Evolutionary conservation across 2,113 vertebrate species (phyloP), one percentile per base, ranked within the genome.

Genomic region (Motacilla tschutschensis): DNA sequence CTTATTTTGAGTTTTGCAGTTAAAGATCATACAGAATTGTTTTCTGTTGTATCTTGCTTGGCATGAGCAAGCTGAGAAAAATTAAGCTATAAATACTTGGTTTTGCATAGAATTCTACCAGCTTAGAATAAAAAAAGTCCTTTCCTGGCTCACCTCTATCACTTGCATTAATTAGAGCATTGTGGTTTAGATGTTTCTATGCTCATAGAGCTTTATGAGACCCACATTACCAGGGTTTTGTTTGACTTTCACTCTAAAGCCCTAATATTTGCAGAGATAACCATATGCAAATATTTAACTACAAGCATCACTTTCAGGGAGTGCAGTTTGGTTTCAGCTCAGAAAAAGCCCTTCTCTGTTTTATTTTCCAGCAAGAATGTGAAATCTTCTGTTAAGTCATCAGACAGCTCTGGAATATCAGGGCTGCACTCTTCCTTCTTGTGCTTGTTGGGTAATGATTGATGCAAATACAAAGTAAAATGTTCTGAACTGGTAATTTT

Each of bases 271-370:
- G 48, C 47, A 70, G 46, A 63, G n/a, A 48, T 57, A 54, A 80
- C 14, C 43, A 29, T 31, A 41, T 46, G 57, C 46, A 86, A 91
- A 81, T 88, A 90, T 83, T 90, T 88, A 78, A 51, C 48, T 78
- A 28, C 38, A 57, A 41, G 33, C 58, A 82, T 73, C 35, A 8
- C 18, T 92, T 81, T 57, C 5, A 4, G 41, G 48, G 6, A 0
- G 3, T 43, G 21, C 35, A 47, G 16, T 62, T 77, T 15, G 33
- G 26, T 48, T 74, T 53, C 62, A 29, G 38, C 28, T 67, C 10
- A 18, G 33, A 75, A 74, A 66, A 63, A 8, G 4, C 40, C 17
- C 81, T 65, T 76, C 6, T 36, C 36, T 59, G 47, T 17, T 71
- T 59, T 54, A 9, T 74, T 83, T 59, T 64, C 50, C 22, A 83